These are phyloP conservation scores for Chironomus striatipennis DNA, from an alignment of 1,140 invertebrate species.

Conservation along the genomic window DNA sequence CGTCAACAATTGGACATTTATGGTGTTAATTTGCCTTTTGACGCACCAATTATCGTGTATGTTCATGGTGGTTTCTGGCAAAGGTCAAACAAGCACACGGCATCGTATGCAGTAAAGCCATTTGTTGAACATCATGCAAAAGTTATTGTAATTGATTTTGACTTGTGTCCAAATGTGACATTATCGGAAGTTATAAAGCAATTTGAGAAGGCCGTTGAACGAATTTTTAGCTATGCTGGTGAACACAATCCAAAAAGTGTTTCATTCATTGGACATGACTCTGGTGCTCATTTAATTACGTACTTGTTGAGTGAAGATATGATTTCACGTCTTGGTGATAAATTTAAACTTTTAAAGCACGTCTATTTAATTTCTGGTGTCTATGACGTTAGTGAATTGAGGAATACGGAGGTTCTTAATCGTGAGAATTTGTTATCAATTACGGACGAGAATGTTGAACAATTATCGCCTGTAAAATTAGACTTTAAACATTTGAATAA, in stretches of 20 bases:
- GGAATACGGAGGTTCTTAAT: conserved; percentile 31
- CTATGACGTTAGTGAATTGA: conserved; percentile 44
- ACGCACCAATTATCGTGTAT: conserved; percentile 63
- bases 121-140: conserved; percentile 55
- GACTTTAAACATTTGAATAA: background rate
- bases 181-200: conserved; percentile 53
- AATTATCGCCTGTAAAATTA: conserved; percentile 32
- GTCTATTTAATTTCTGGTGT: conserved; percentile 49
- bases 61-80: conserved; percentile 83
- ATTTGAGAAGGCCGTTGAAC: conserved; percentile 48
- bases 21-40: conserved; percentile 30
- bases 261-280: conserved; percentile 64
- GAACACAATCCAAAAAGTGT: conserved; percentile 35
- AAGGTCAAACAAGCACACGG: conserved; percentile 52
- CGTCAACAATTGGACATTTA: conserved; percentile 16
- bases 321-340: conserved; percentile 29
- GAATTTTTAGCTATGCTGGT: conserved; percentile 51
- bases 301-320: conserved; percentile 44
- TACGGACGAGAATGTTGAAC: conserved; percentile 25
- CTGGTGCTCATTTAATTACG: conserved; percentile 61
- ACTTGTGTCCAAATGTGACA: conserved; percentile 59
- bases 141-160: conserved; percentile 63
- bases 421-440: conserved; percentile 33
- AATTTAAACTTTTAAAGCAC: conserved; percentile 30
- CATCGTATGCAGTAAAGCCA: conserved; percentile 52